A percentile compares a stretch with the other conserved stretches of the same genome.
Conservation (phyloP, 2,113 vertebrate species). For the Anguilla rostrata region DNA sequence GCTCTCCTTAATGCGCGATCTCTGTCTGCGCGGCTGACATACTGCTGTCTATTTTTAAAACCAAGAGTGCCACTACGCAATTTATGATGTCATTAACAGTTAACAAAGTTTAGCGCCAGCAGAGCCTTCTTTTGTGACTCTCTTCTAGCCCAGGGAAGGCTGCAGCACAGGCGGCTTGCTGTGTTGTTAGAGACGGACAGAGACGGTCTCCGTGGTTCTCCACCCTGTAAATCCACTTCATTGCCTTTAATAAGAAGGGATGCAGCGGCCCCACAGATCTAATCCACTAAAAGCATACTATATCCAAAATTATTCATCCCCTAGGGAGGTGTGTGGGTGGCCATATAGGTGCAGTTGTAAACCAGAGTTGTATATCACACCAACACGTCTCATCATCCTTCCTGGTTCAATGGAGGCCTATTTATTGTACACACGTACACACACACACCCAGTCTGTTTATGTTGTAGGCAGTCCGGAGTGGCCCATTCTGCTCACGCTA, state of each 20-base stretch:
- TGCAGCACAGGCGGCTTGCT: neutral
- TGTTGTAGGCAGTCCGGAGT: too few relatives aligned
- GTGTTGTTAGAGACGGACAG: neutral
- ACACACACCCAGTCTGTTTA: neutral
- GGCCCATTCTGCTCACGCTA: neutral
- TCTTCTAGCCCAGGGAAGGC: neutral
- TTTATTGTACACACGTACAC: too few relatives aligned
- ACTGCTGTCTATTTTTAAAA: neutral
- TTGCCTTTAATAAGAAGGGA: neutral
- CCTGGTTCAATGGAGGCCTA: too few relatives aligned
- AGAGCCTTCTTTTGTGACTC: neutral
- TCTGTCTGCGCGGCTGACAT: neutral
- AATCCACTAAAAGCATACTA: neutral
- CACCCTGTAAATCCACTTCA: neutral
- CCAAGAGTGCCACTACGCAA: neutral
- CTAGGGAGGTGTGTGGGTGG: too few relatives aligned
- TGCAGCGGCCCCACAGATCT: neutral
- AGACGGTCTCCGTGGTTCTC: neutral
- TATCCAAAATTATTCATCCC: too few relatives aligned
- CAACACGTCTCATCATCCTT: neutral
- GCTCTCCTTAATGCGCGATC: neutral
- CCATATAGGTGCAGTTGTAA: too few relatives aligned
- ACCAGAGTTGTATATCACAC: neutral
- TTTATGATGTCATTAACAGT: neutral
- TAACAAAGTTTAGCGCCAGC: neutral